Conservation (phyloP, 2,888 invertebrate genomes). For the Epistrophella euchroma region DNA sequence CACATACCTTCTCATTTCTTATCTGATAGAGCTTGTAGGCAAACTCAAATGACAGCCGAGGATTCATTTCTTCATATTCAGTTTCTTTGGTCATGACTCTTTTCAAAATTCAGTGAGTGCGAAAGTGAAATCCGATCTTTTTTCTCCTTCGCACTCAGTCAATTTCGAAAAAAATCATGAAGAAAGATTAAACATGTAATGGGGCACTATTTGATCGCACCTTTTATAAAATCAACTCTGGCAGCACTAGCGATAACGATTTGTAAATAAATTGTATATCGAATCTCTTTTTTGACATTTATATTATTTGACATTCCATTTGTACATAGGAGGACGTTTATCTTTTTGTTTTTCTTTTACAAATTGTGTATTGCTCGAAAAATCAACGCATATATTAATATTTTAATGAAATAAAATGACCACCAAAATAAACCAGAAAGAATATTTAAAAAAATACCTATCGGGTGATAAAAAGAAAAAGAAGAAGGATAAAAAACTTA, state of each 20-base stretch:
- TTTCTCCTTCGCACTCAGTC: too few relatives aligned
- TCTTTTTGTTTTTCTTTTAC: conserved; percentile 22
- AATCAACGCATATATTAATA: background rate
- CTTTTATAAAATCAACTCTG: background rate
- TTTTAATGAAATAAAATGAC: conserved; percentile 49
- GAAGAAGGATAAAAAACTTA: conserved; percentile 88
- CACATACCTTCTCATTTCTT: too few relatives aligned
- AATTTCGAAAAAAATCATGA: too few relatives aligned
- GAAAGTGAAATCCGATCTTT: too few relatives aligned
- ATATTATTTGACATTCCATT: conserved; percentile 54
- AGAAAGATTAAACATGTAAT: too few relatives aligned
- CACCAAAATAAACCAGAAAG: conserved; percentile 88
- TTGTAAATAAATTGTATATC: background rate
- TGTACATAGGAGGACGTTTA: conserved; percentile 22
- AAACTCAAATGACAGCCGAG: too few relatives aligned
- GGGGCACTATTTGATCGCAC: too few relatives aligned
- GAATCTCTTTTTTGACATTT: background rate
- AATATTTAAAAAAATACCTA: conserved; percentile 91
- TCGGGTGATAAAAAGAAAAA: conserved; percentile 87
- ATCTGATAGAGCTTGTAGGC: too few relatives aligned
- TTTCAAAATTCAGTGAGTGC: too few relatives aligned
- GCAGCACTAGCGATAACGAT: background rate
- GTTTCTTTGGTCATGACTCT: too few relatives aligned
- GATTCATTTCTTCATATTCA: too few relatives aligned
- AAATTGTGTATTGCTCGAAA: conserved; percentile 55